Conservation (phyloP, 2,797 vertebrate genomes). For the Jordanella pulchra region DNA sequence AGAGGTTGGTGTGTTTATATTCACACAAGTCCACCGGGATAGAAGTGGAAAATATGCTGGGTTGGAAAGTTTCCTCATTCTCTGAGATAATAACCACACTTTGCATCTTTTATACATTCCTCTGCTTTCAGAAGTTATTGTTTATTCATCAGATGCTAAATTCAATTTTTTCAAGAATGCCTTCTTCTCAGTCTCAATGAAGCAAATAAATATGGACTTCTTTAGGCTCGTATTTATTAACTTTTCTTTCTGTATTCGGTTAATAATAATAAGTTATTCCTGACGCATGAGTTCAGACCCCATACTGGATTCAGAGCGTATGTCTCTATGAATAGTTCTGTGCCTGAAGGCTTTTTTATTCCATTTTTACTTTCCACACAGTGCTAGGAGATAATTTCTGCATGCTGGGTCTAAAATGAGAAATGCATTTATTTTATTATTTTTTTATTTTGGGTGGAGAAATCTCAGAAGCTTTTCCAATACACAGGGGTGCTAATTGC, state of each 20-base stretch:
- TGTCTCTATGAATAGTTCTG: neutral
- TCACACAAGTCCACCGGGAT: neutral
- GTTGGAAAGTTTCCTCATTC: conserved; percentile 5
- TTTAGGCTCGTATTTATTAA: conserved; percentile 7
- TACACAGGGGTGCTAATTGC: neutral
- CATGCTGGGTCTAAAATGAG: neutral
- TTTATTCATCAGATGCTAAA: conserved; percentile 27
- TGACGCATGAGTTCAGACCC: conserved; percentile 1
- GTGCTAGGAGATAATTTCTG: neutral
- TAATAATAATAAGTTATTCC: neutral
- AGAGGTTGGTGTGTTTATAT: conserved; percentile 25
- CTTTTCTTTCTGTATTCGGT: conserved; percentile 3
- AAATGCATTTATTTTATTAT: neutral
- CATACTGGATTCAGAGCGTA: neutral
- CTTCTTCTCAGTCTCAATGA: conserved; percentile 4
- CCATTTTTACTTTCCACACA: neutral
- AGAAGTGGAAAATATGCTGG: neutral
- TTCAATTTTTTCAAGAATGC: conserved; percentile 7
- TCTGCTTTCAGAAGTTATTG: conserved; percentile 13
- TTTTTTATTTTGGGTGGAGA: neutral
- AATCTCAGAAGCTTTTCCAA: neutral
- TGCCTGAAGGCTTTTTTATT: neutral
- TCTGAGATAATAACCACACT: conserved; percentile 13
- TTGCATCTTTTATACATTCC: conserved; percentile 5
- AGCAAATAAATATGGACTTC: neutral